phyloP scores from a whole-genome alignment of 2,888 invertebrate genomes.

The Crocallis elinguaria region DNA sequence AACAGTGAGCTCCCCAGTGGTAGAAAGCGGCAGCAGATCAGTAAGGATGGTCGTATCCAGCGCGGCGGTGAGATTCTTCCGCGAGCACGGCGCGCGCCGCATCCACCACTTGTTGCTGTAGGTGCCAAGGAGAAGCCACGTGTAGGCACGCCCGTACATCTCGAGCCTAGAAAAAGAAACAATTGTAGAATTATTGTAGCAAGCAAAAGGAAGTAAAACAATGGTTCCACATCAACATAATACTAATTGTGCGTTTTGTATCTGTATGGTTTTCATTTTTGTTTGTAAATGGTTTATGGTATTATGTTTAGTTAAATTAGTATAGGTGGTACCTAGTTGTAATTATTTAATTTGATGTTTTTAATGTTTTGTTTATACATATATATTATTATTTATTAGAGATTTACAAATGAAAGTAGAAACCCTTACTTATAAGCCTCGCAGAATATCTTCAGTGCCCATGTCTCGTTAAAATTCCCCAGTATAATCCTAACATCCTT shows the following conservation, averaged over 20 bases:
- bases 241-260: no score
- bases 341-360: no score
- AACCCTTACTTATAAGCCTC: slow-evolving; percentile 89
- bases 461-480: slow-evolving; percentile 97
- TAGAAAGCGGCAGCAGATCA: slow-evolving; percentile 93
- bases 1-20: slow-evolving; percentile 93
- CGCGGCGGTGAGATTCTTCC: slow-evolving; percentile 90
- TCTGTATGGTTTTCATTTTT: no score
- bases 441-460: slow-evolving; percentile 95
- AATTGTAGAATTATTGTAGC: no score
- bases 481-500: slow-evolving; percentile 97
- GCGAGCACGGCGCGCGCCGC: slow-evolving; percentile 87
- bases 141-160: slow-evolving; percentile 96
- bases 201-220: no score
- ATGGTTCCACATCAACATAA: no score
- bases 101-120: slow-evolving; percentile 92
- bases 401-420: no score
- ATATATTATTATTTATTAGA: no score
- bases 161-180: slow-evolving; percentile 84
- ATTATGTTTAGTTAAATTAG: no score
- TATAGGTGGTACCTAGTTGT: no score
- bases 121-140: slow-evolving; percentile 97
- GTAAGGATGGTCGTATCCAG: slow-evolving; percentile 95
- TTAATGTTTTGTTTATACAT: no score
- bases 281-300: no score